A percentile compares a stretch with the other conserved stretches of the same genome.
Evolutionary conservation across 2,797 vertebrate species (phyloP).

Genomic region (Hyperoplus immaculatus): DNA sequence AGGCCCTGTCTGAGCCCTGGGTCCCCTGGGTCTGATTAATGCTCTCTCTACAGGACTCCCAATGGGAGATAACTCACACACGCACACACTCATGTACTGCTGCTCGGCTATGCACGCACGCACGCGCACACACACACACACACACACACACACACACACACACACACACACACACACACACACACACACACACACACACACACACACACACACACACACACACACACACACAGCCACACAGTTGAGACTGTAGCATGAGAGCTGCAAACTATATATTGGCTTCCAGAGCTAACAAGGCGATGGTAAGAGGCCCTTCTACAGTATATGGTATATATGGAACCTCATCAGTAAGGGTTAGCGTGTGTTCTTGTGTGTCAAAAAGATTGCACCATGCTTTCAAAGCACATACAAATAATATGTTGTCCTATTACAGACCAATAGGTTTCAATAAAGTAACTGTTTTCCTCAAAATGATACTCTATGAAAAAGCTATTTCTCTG

Average conservation of each 20-base stretch:
- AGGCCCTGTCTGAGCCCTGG: constrained; percentile 65
- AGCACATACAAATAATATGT: constrained; percentile 37
- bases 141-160: constrained; percentile 37
- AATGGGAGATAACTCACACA: constrained; percentile 65
- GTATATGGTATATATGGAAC: constrained; percentile 21
- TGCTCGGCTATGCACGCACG: constrained; percentile 32
- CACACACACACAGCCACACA: constrained; percentile 38
- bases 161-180: constrained; percentile 38
- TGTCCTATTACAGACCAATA: constrained; percentile 18
- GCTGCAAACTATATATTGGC: constrained; percentile 51
- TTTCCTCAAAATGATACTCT: constrained; percentile 30
- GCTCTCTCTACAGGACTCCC: constrained; percentile 67
- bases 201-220: constrained; percentile 37
- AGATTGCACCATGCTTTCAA: constrained; percentile 25
- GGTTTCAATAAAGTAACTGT: constrained; percentile 22
- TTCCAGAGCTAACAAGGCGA: constrained; percentile 50
- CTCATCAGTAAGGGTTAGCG: constrained; percentile 16
- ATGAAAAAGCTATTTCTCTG: constrained; percentile 46
- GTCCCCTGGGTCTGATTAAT: constrained; percentile 76
- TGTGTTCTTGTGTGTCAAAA: constrained; percentile 8
- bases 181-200: constrained; percentile 31
- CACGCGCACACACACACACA: background rate
- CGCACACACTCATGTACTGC: constrained; percentile 39
- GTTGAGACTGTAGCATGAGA: constrained; percentile 38
- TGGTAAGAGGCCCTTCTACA: constrained; percentile 29